Evolutionary conservation across 1,140 invertebrate species (phyloP), one percentile per base, ranked within the genome.

Genomic region (Brachionus calyciflorus): DNA sequence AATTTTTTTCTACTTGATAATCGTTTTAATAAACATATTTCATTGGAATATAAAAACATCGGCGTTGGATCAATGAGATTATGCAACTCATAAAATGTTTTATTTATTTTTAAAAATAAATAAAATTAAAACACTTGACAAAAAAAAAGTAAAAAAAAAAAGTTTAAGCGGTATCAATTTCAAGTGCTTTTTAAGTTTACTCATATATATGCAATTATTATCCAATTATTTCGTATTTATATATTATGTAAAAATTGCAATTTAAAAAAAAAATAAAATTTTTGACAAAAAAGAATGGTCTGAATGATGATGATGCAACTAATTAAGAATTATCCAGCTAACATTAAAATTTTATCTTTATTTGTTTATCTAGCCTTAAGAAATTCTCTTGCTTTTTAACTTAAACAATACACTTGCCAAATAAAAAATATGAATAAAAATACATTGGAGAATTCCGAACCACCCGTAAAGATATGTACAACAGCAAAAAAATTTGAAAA

Each of bases 311-410:
- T 60, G 55, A 26, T 60, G 55, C 33, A 60, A 60, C 7, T 60
- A 60, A 60, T 60, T 60, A 60, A 33, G n/a, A 60, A 37, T 19
- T 33, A 60, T 60, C 55, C 55, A 30, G 28, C 55, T 33, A 60
- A 19, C 55, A 60, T 33, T 37, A 60, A 33, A 60, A 60, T 14
- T n/a, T 60, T 14, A 26, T 7, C 33, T 37, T 9, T 37, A 33
- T 60, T 60, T 60, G 55, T 60, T 60, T 60, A 60, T 60, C 55
- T 60, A 60, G 55, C 33, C 26, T 37, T 26, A 19, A 33, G 26
- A 30, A 37, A 9, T 37, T 37, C 33, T 5, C 33, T 5, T 37
- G 3, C 33, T 37, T 37, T 37, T 37, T 37, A n/a, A n/a, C n/a
- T n/a, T n/a, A n/a, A n/a, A n/a, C n/a, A n/a, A n/a, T n/a, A n/a